Conservation (phyloP, 2,113 vertebrate genomes). For the Scortum barcoo region DNA sequence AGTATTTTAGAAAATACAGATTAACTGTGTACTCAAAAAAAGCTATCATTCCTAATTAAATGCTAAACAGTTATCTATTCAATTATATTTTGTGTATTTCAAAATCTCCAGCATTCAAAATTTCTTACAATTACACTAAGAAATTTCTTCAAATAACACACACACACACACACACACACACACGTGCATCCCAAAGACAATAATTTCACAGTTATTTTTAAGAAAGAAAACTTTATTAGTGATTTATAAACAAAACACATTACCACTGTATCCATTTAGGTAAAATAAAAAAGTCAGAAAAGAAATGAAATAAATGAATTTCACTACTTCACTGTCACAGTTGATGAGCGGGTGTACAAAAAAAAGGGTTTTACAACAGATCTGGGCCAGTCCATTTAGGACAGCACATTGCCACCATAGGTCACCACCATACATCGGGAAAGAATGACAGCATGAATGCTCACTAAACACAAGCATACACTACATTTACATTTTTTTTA, state of each 20-base stretch:
- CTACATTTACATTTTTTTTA: slow-evolving; percentile 83
- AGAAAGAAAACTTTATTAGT: slow-evolving; percentile 88
- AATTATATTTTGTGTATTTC: background rate
- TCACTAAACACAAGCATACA: slow-evolving; percentile 88
- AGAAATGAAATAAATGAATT: slow-evolving; percentile 79
- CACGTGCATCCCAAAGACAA: slow-evolving; percentile 15
- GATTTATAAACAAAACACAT: slow-evolving; percentile 89
- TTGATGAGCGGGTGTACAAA: slow-evolving; percentile 87
- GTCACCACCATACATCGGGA: slow-evolving; percentile 85
- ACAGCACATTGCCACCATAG: slow-evolving; percentile 83
- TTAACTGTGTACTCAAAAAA: background rate
- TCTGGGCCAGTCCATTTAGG: slow-evolving; percentile 74
- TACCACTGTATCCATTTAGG: slow-evolving; percentile 86
- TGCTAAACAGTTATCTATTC: background rate
- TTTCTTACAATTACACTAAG: no score
- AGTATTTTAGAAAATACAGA: background rate
- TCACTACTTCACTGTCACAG: slow-evolving; percentile 86
- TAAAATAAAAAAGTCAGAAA: slow-evolving; percentile 79
- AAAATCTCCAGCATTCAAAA: no score
- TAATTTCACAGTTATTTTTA: slow-evolving; percentile 74
- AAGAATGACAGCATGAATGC: slow-evolving; percentile 85
- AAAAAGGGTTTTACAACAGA: slow-evolving; percentile 81
- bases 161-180: slow-evolving; percentile 7
- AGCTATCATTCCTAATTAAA: background rate
- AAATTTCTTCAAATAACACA: background rate